phyloP scores from a whole-genome alignment of 2,113 vertebrate genomes.

The Microcebus jonahi region DNA sequence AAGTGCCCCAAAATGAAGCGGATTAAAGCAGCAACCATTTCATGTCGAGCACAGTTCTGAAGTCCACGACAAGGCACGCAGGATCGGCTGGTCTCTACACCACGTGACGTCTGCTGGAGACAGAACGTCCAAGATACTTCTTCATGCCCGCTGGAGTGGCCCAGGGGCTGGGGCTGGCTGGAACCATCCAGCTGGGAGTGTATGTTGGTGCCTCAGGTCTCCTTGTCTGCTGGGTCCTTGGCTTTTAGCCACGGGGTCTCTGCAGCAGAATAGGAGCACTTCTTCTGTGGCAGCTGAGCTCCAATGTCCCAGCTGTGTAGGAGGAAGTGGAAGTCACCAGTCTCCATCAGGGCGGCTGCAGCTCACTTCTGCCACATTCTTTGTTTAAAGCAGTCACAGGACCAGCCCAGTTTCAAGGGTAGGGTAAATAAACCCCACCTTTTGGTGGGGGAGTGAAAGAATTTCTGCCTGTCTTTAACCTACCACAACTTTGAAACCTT shows the following conservation, averaged over 20 bases:
- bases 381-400: not conserved
- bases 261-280: not conserved
- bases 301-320: not conserved
- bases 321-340: not conserved
- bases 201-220: rapidly evolving
- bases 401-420: not conserved
- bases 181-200: rapidly evolving
- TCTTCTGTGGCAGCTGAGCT: not conserved
- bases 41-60: not conserved
- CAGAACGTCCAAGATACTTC: rapidly evolving
- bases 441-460: not conserved
- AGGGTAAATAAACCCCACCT: not conserved
- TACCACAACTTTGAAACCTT: not conserved
- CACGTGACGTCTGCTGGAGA: not conserved
- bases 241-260: not conserved
- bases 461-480: not conserved
- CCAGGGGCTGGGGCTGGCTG: not conserved
- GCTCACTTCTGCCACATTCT: not conserved
- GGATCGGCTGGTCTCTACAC: not conserved
- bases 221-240: not conserved
- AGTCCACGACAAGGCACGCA: not conserved
- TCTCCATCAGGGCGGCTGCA: not conserved
- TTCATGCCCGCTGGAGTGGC: rapidly evolving
- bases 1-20: not conserved
- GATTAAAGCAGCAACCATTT: not conserved